phyloP scores from a whole-genome alignment of 2,113 vertebrate genomes.

The Anolis sagrei region DNA sequence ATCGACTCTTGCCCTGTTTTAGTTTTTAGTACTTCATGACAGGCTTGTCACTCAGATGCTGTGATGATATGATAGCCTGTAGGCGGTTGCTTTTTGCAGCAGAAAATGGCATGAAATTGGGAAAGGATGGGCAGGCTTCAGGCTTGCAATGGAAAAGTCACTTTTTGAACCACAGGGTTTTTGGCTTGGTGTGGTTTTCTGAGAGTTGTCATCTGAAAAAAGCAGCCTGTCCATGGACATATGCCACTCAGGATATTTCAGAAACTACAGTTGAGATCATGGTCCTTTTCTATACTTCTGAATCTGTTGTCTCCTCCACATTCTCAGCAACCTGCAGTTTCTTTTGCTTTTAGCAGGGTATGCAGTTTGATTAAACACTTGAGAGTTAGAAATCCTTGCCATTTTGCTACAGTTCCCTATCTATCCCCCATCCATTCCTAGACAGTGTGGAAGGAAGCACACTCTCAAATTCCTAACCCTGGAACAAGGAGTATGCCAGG shows the following conservation, averaged over 20 bases:
- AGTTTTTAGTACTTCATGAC: neutral
- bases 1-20: neutral
- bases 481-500: neutral
- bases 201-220: too few species aligned
- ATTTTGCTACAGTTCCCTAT: neutral
- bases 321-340: neutral
- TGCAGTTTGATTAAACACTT: neutral
- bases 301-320: neutral
- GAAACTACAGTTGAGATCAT: too few species aligned
- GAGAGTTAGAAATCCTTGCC: neutral
- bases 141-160: neutral
- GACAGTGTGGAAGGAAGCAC: too few species aligned
- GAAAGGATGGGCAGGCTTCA: neutral
- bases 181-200: too few species aligned
- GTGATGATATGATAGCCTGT: neutral
- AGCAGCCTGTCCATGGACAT: too few species aligned
- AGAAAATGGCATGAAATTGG: neutral
- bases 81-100: neutral
- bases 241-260: too few species aligned
- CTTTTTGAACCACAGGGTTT: too few species aligned
- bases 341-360: neutral
- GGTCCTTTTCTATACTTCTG: neutral
- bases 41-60: neutral
- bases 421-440: neutral
- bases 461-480: too few species aligned